Conservation (phyloP, 1,140 invertebrate species). For the Euschistus heros region DNA sequence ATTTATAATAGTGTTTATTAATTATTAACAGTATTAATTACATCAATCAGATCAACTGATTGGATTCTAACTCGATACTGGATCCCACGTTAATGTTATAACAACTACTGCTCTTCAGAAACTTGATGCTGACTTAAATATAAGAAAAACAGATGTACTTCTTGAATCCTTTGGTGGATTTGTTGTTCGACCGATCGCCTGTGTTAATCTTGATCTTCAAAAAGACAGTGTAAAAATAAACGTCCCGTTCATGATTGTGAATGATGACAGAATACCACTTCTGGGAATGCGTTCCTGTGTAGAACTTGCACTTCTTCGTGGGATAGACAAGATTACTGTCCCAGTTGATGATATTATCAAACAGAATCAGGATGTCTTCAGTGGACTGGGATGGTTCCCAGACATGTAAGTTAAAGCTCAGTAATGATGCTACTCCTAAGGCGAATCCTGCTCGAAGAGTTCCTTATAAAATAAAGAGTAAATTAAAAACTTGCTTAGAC, state of each 20-base stretch:
- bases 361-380: constrained; percentile 19
- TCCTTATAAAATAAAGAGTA: constrained; percentile 28
- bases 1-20: too few relatives aligned
- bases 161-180: neutral
- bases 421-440: constrained; percentile 22
- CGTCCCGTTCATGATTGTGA: neutral
- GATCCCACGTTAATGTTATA: too few relatives aligned
- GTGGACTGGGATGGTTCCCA: constrained; percentile 15
- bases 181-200: neutral
- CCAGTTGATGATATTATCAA: neutral
- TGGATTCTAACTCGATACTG: too few relatives aligned
- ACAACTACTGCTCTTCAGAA: neutral
- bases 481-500: constrained; percentile 31
- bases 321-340: neutral
- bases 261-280: neutral
- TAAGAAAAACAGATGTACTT: neutral
- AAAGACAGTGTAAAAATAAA: neutral
- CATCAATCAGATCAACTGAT: too few relatives aligned
- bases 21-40: too few relatives aligned
- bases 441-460: constrained; percentile 27
- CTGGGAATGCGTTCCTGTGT: neutral
- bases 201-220: neutral
- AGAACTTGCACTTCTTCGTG: neutral
- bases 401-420: neutral
- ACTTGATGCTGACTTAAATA: neutral